Percentiles rank a stretch among this genome's conserved stretches.
Conservation (phyloP, 2,113 vertebrate species). For the Apus apus region DNA sequence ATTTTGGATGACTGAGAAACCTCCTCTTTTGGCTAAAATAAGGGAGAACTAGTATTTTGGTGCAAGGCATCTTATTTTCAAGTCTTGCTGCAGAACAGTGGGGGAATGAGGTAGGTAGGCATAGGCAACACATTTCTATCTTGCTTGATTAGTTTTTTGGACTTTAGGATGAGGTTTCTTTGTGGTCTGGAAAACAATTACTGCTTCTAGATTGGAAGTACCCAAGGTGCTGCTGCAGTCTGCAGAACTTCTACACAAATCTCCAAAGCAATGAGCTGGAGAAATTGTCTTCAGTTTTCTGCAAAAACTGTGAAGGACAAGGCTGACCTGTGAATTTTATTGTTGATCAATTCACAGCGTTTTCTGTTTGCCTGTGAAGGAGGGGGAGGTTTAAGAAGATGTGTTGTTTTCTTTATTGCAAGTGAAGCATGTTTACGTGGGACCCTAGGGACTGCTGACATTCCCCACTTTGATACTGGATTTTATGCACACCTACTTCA, state of each 20-base stretch:
- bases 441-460: not conserved
- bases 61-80: not conserved
- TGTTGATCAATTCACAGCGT: not conserved
- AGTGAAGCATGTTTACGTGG: not conserved
- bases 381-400: not conserved
- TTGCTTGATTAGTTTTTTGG: not conserved
- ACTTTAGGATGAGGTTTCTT: not conserved
- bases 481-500: not conserved
- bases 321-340: not conserved
- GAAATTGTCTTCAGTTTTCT: not conserved
- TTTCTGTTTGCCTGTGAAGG: not conserved
- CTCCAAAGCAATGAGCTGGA: not conserved
- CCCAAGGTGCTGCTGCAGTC: not conserved
- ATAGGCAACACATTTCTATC: not conserved
- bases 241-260: not conserved
- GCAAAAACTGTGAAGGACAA: not conserved
- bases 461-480: not conserved
- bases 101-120: not conserved
- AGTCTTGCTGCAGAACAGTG: not conserved
- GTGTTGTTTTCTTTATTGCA: not conserved
- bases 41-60: not conserved
- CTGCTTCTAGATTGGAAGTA: not conserved
- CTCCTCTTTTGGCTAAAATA: not conserved
- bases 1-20: not conserved
- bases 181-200: not conserved